These are phyloP conservation scores for Drosophila paulistorum DNA, from an alignment of 1,140 invertebrate genomes.

Conservation along the genomic window DNA sequence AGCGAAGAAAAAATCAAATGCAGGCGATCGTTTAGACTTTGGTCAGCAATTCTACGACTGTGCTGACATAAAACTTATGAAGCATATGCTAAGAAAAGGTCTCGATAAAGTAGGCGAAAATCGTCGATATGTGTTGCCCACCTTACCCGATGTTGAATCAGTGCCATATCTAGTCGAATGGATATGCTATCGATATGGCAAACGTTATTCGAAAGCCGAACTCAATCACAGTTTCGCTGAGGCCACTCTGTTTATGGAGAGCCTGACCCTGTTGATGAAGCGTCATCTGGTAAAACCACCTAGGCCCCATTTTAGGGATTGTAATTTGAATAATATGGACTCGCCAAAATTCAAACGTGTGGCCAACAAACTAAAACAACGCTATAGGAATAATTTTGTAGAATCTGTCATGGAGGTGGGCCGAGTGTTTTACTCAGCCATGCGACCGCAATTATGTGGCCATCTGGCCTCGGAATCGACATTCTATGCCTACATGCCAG, in stretches of 20 bases:
- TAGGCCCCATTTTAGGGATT: too few species aligned
- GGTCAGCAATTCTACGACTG: conserved; percentile 46
- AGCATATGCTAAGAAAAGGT: conserved; percentile 43
- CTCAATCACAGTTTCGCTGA: neutral
- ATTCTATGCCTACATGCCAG: conserved; percentile 60
- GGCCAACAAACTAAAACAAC: neutral
- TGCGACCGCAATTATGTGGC: conserved; percentile 23
- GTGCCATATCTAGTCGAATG: conserved; percentile 62
- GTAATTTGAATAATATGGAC: neutral
- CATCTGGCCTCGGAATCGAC: neutral
- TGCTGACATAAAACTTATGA: conserved; percentile 44
- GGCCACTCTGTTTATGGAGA: conserved; percentile 12
- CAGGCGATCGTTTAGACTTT: conserved; percentile 20
- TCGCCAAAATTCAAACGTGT: neutral
- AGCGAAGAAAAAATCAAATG: neutral
- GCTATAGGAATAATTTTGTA: conserved; percentile 24
- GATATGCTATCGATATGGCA: conserved; percentile 61
- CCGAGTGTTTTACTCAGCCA: conserved; percentile 39
- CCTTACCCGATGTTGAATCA: conserved; percentile 57
- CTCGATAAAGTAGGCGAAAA: conserved; percentile 47
- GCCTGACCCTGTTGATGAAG: conserved; percentile 10
- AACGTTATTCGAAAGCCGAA: conserved; percentile 44
- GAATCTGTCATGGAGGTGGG: conserved; percentile 50
- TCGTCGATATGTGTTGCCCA: conserved; percentile 54
- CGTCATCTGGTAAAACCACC: conserved; percentile 1